Base-by-base conservation (phyloP, 2,888 invertebrate species). In the Prostheceraeus crozeri region DNA sequence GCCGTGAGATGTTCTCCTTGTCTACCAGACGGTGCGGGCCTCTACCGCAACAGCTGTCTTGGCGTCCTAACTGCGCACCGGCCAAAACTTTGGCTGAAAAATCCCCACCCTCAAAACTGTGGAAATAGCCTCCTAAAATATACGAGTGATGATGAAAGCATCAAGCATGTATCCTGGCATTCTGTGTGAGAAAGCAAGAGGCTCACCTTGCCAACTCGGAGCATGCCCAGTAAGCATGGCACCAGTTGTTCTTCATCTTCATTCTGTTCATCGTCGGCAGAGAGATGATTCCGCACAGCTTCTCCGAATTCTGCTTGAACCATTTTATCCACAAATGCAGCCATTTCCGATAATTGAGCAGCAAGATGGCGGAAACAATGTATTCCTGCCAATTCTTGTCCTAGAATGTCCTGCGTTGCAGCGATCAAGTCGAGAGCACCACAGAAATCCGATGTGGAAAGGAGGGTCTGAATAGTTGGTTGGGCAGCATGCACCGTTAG, bases 401-500 rank as follows among this genome's bases (percentile, higher is more conserved):
- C 82, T 31, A 98, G 80, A 58, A 94, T 87, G 76, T 90, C 91
- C 77, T 94, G 90, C 1, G 96, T 93, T 2, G 91, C 91, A 65
- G 87, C 84, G 67, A 98, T 98, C 62, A 98, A 82, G 78, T 98
- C 96, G 62, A 98, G 80, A 1, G 96, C 96, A 35, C 89, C 93
- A 33, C 93, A 91, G 81, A 91, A 98, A 77, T 98, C 96, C 63
- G 89, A 89, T 8, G 89, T 89, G 63, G 91, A 89, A 45, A 98
- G 80, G 52, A 96, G 79, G 58, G 91, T 81, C 75, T 98, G 98
- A 69, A 98, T 86, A 77, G 90, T 94, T 1, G 93, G 89, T 75
- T 98, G 98, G 16, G 96, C 94, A 79, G 98, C 94, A 75, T 93
- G 86, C 6, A 96, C 90, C 2, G 90, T 91, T 4, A 86, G 84